These are phyloP conservation scores for Akabosia matsudoensis DNA, from an alignment of 1,140 invertebrate species.

Conservation along the genomic window DNA sequence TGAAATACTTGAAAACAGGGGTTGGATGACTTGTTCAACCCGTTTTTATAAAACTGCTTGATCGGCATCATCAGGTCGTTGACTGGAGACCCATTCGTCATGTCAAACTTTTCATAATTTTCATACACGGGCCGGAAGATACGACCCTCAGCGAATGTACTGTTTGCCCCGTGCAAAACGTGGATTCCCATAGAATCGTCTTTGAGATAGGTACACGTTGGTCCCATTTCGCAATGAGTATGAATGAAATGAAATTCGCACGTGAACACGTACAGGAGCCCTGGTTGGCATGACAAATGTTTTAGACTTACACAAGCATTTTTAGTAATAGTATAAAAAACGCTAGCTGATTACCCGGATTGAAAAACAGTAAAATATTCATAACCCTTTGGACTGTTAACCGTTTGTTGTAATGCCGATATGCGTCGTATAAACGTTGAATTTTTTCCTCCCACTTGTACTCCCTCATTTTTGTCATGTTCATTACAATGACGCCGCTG, in stretches of 20 bases:
- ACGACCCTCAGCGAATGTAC: no score
- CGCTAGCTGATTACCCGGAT: background rate
- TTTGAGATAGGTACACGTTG: background rate
- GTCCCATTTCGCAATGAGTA: background rate
- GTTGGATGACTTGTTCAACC: no score
- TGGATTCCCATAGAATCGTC: background rate
- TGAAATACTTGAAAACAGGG: no score
- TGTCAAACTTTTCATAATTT: no score
- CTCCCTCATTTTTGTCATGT: slow-evolving; percentile 81
- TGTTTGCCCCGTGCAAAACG: background rate
- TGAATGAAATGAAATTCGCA: background rate
- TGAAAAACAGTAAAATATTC: background rate
- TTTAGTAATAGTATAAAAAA: background rate
- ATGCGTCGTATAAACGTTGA: slow-evolving; percentile 77
- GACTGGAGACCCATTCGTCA: no score
- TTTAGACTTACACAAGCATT: background rate
- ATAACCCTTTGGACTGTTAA: background rate
- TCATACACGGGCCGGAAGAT: no score
- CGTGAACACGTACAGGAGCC: background rate
- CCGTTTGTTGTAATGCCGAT: slow-evolving; percentile 50
- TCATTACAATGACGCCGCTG: slow-evolving; percentile 96
- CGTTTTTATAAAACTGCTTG: no score
- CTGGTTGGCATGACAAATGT: background rate
- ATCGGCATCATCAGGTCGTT: no score
- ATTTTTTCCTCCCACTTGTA: slow-evolving; percentile 82